Base-by-base conservation (phyloP, 2,797 vertebrate species). In the Kryptolebias ocellatus region DNA sequence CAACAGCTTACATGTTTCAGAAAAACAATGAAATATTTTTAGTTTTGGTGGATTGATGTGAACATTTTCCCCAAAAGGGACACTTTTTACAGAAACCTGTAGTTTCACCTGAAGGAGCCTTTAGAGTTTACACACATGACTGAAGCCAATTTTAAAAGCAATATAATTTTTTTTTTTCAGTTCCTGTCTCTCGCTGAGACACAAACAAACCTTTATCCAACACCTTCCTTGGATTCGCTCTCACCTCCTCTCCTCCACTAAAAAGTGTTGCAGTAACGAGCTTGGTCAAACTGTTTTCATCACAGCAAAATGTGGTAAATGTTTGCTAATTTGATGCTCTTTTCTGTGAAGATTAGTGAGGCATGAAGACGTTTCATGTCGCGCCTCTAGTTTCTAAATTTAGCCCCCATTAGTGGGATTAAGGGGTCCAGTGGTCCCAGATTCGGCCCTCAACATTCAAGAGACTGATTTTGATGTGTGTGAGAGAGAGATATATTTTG, bases 121-220 rank as follows among this genome's bases (percentile, higher is more conserved):
- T 64, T 67, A 20, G 60, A 72, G 64, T 86, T 71, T 58, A 46
- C 65, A 69, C 74, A 87, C 76, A 76, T 54, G 66, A 64, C 65
- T 68, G 55, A 57, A 82, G 78, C 60, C 58, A 66, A 74, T 80
- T 76, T 75, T 59, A 84, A 74, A 76, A 45, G 60, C 6, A 29
- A 4, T 56, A 47, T 53, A 73, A 75, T 59, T 70, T 37, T 6
- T 44, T 59, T 70, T 44, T 6, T 37, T 44, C n/a, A 55, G 42
- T 59, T 4, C 0, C 49, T 27, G 44, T 59, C 20, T 47, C 37
- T 31, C 64, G 49, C 15, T 42, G 15, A 58, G 12, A 47, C 37
- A n/a, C 54, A 62, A 8, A 44, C 6, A 29, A 42, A 66, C n/a
- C 60, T 29, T 53, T 47, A 11, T 20, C 1, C 16, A 5, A 51